A percentile compares a stretch with the other conserved stretches of the same genome.
Evolutionary conservation across 2,888 invertebrate species (phyloP).

Genomic region (Drosophila nigricruria): DNA sequence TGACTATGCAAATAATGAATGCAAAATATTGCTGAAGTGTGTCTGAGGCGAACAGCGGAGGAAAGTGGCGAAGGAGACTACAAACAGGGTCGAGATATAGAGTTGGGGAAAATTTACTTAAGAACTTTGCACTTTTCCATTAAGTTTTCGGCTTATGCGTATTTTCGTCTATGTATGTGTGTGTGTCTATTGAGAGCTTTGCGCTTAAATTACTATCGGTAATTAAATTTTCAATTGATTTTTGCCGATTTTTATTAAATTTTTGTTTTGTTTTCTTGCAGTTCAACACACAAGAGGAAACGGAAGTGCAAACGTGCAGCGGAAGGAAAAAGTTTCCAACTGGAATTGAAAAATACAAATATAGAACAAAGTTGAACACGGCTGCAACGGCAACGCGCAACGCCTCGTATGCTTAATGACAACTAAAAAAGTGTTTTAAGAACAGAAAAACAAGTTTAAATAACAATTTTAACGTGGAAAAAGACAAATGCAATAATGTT

Average conservation of each 20-base stretch:
- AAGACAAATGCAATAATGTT: constrained; percentile 22
- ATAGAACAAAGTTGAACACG: constrained; percentile 18
- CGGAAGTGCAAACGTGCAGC: constrained; percentile 44
- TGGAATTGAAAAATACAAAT: constrained; percentile 20
- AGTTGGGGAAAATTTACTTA: constrained; percentile 38
- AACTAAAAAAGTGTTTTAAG: constrained; percentile 14
- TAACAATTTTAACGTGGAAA: background rate
- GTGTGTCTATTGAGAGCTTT: constrained; percentile 33
- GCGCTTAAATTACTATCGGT: constrained; percentile 48
- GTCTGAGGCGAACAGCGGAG: constrained; percentile 45
- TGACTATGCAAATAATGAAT: constrained; percentile 76
- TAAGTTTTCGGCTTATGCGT: constrained; percentile 28
- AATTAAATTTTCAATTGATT: constrained; percentile 64
- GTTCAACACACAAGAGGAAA: constrained; percentile 33
- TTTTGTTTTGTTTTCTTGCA: constrained; percentile 33
- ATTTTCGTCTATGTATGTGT: constrained; percentile 5
- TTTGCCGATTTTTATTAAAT: constrained; percentile 15
- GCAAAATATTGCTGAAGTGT: constrained; percentile 75
- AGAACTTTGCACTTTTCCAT: constrained; percentile 44
- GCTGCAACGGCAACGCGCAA: constrained; percentile 2
- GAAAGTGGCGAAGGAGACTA: background rate
- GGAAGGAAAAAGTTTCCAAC: constrained; percentile 42
- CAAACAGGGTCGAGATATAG: constrained; percentile 8
- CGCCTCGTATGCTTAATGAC: constrained; percentile 36
- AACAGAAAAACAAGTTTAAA: constrained; percentile 5